Evolutionary conservation across 2,888 invertebrate genomes (phyloP).

Genomic region (Vesta saturnalis): DNA sequence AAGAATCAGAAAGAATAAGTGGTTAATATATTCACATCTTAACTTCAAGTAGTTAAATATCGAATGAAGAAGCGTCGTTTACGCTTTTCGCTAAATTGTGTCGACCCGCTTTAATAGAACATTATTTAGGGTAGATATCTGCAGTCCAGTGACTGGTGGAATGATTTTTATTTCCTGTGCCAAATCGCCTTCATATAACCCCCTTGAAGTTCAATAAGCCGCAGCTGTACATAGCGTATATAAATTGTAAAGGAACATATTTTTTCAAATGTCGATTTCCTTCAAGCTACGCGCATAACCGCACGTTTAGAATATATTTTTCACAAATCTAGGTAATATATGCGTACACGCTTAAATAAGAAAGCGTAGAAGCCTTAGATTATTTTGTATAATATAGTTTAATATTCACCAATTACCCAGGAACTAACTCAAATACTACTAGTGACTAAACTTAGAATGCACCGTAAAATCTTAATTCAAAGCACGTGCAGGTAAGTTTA

Average conservation of each 20-base stretch:
- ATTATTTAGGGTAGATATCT: not conserved
- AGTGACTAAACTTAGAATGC: not conserved
- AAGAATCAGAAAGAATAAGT: too few relatives aligned
- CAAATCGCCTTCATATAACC: not conserved
- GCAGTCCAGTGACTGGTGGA: not conserved
- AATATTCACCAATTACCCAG: too few relatives aligned
- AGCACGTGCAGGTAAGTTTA: conserved; percentile 17
- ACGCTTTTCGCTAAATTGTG: not conserved
- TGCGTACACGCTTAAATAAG: too few relatives aligned
- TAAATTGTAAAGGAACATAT: not conserved
- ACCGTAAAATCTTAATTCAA: conserved; percentile 4
- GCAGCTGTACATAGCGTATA: not conserved
- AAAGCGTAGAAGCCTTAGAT: too few relatives aligned
- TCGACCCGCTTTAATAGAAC: not conserved
- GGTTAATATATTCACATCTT: too few relatives aligned
- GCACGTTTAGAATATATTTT: too few relatives aligned
- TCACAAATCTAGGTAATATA: too few relatives aligned
- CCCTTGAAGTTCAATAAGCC: not conserved
- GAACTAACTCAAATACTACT: not conserved
- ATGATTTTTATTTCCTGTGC: not conserved
- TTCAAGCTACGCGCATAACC: too few relatives aligned
- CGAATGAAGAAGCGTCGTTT: too few relatives aligned
- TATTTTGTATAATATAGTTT: too few relatives aligned
- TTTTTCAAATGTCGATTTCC: not conserved
- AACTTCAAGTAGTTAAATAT: not conserved